These are phyloP conservation scores for Cettia cetti DNA, from an alignment of 2,113 vertebrate genomes.

Conservation along the genomic window DNA sequence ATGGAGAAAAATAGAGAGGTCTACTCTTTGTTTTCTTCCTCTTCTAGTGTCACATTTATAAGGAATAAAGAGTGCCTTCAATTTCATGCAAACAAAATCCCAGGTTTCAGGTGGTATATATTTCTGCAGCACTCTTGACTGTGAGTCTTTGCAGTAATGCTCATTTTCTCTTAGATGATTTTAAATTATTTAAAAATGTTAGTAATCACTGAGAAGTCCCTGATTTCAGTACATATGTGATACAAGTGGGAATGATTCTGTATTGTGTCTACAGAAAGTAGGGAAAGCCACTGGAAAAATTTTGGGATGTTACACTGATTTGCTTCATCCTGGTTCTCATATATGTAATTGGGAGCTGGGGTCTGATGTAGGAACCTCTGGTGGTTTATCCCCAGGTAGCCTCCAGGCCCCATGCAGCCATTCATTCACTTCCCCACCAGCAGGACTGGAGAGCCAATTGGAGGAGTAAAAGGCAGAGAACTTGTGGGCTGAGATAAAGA, in stretches of 20 bases:
- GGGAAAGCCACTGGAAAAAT: not conserved
- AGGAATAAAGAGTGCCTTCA: not conserved
- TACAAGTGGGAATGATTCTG: not conserved
- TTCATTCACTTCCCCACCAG: not conserved
- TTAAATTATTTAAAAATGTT: not conserved
- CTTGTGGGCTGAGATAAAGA: fast-evolving
- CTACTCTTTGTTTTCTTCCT: not conserved
- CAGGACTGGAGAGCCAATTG: fast-evolving
- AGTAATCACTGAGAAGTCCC: not conserved
- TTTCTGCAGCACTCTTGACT: not conserved
- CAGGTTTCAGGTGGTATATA: not conserved
- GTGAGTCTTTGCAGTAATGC: not conserved
- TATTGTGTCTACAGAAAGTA: not conserved
- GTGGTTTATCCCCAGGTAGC: not conserved
- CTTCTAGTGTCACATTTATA: not conserved
- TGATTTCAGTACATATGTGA: not conserved
- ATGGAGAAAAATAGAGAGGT: not conserved
- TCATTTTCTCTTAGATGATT: not conserved
- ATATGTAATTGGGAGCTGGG: not conserved
- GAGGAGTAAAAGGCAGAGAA: not conserved
- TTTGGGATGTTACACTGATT: not conserved
- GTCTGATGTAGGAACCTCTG: not conserved
- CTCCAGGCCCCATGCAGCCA: fast-evolving
- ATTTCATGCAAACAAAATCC: not conserved
- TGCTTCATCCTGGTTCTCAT: not conserved